These are phyloP conservation scores for Andrena dorsata DNA, from an alignment of 2,888 invertebrate genomes.

Conservation along the genomic window DNA sequence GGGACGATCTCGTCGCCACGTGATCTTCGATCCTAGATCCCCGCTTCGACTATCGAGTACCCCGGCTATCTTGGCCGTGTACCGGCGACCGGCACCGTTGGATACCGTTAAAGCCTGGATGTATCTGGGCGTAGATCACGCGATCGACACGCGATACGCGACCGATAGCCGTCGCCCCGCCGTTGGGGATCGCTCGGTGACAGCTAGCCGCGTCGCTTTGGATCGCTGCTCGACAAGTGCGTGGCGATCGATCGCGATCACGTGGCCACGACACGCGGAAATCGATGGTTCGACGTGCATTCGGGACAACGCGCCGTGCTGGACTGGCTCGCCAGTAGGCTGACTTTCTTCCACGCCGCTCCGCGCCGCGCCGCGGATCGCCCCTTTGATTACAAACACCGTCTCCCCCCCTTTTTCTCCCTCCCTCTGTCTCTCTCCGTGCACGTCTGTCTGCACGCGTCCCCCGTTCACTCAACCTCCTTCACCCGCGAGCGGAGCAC, in stretches of 20 bases:
- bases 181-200: neutral
- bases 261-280: slow-evolving; percentile 66
- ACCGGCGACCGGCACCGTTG: neutral
- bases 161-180: no score
- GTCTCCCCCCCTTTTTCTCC: slow-evolving; percentile 42
- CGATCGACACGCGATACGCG: neutral
- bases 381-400: slow-evolving; percentile 80
- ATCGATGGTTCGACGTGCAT: slow-evolving; percentile 75
- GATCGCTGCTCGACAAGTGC: neutral
- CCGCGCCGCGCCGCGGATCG: slow-evolving; percentile 73
- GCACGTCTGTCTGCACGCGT: slow-evolving; percentile 24
- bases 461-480: slow-evolving; percentile 65
- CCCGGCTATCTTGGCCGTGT: neutral
- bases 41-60: neutral
- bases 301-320: slow-evolving; percentile 79
- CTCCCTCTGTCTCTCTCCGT: slow-evolving; percentile 1
- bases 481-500: slow-evolving; percentile 53
- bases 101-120: slow-evolving; percentile 28
- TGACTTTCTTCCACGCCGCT: slow-evolving; percentile 76
- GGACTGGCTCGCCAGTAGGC: slow-evolving; percentile 75
- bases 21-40: slow-evolving; percentile 12
- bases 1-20: slow-evolving; percentile 20
- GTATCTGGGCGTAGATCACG: neutral
- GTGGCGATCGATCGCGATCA: slow-evolving; percentile 56
- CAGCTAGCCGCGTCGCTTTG: neutral